A percentile compares a stretch with the other conserved stretches of the same genome.
Evolutionary conservation across 2,113 vertebrate species (phyloP).

Genomic region (Pachypanchax playfairii): DNA sequence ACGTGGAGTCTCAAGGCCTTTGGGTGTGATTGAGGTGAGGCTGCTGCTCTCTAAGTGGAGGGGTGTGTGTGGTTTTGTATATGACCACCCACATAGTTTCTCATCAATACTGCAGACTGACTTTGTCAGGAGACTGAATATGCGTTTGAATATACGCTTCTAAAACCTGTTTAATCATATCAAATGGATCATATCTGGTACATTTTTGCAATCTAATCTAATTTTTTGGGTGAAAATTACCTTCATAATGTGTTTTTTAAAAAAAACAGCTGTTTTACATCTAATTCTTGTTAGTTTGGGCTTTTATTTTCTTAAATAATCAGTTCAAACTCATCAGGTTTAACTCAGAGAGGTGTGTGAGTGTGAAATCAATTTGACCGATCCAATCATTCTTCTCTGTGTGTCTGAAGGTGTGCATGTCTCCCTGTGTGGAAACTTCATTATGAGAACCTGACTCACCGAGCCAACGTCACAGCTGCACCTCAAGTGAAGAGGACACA

Average conservation of each 20-base stretch:
- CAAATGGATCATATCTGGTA: too few species aligned
- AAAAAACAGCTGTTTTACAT: not conserved
- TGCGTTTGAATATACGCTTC: not conserved
- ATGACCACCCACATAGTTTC: slow-evolving; percentile 43
- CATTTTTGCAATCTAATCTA: too few species aligned
- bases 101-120: slow-evolving; percentile 38
- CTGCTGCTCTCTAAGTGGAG: slow-evolving; percentile 35
- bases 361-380: slow-evolving; percentile 44
- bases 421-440: slow-evolving; percentile 51
- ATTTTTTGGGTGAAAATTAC: not conserved
- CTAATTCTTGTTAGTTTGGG: not conserved
- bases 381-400: slow-evolving; percentile 33
- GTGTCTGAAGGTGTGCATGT: slow-evolving; percentile 32
- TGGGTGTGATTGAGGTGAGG: slow-evolving; percentile 58
- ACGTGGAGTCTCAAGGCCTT: slow-evolving; percentile 56
- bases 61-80: slow-evolving; percentile 21
- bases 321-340: not conserved
- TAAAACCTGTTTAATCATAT: too few species aligned
- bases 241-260: not conserved
- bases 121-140: slow-evolving; percentile 10
- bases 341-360: not conserved
- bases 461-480: slow-evolving; percentile 30
- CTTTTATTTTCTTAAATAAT: slow-evolving; percentile 38
- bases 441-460: slow-evolving; percentile 59
- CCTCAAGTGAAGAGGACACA: slow-evolving; percentile 3